These are phyloP conservation scores for Liparis tanakae DNA, from an alignment of 2,797 vertebrate species.

Conservation along the genomic window DNA sequence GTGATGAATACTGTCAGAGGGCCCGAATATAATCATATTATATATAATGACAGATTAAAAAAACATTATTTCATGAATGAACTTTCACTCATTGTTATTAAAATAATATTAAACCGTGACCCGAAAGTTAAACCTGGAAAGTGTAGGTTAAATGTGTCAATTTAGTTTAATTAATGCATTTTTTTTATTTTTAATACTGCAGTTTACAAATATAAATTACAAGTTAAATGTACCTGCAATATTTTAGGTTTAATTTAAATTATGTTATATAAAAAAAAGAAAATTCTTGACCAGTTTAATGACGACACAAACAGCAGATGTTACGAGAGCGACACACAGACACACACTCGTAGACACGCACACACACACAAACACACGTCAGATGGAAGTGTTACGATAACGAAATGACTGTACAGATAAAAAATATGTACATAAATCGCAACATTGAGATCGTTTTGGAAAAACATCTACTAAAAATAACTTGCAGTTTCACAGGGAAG, in stretches of 20 bases:
- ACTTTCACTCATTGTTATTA: not conserved
- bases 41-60: not conserved
- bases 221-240: not conserved
- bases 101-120: not conserved
- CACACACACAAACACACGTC: not conserved
- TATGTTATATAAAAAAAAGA: conserved; percentile 11
- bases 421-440: conserved; percentile 15
- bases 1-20: not conserved
- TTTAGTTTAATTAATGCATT: conserved; percentile 19
- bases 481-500: conserved; percentile 2
- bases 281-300: conserved; percentile 10
- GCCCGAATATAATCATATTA: not conserved
- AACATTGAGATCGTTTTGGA: not conserved
- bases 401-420: conserved; percentile 10
- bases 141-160: not conserved
- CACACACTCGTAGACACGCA: not conserved
- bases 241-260: conserved; percentile 43
- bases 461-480: not conserved
- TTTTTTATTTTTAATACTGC: conserved; percentile 22
- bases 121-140: not conserved
- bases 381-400: conserved; percentile 11
- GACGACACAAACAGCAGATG: conserved; percentile 32
- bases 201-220: conserved; percentile 53
- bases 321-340: not conserved
- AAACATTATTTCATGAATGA: not conserved